phyloP scores from a whole-genome alignment of 2,113 vertebrate species.

The Hepsetus odoe region DNA sequence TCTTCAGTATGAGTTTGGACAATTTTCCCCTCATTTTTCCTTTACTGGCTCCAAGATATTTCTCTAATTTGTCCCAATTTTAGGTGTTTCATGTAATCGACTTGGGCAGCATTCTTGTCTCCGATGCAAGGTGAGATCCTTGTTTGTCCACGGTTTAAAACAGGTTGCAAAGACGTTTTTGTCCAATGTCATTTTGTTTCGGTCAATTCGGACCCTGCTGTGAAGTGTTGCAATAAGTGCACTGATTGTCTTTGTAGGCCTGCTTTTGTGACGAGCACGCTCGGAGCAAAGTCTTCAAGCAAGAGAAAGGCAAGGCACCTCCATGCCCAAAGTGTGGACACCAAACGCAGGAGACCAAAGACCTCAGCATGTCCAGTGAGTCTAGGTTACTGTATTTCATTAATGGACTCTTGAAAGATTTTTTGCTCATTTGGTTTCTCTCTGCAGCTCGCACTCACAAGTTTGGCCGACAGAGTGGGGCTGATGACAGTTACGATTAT shows the following conservation, averaged over 20 bases:
- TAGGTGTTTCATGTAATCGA: conserved; percentile 95
- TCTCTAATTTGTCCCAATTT: not conserved
- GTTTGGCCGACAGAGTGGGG: conserved; percentile 89
- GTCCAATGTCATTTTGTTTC: too few species aligned
- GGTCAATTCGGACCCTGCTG: too few species aligned
- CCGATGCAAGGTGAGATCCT: conserved; percentile 89
- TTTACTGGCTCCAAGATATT: not conserved
- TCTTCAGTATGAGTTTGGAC: conserved; percentile 15
- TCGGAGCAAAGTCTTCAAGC: conserved; percentile 97
- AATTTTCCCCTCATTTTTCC: not conserved
- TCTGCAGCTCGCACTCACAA: conserved; percentile 88
- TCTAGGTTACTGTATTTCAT: conserved; percentile 15
- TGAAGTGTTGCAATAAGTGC: not conserved
- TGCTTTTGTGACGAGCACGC: conserved; percentile 96
- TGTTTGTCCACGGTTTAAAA: not conserved
- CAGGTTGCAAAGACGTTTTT: too few species aligned
- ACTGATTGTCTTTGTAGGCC: conserved; percentile 72
- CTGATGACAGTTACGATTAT: conserved; percentile 78
- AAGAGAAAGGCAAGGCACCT: conserved; percentile 93
- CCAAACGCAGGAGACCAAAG: conserved; percentile 96
- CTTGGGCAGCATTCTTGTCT: conserved; percentile 96
- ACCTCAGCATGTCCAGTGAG: conserved; percentile 99
- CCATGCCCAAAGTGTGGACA: conserved; percentile 98
- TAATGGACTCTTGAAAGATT: too few species aligned
- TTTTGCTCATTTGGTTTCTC: not conserved